Evolutionary conservation across 2,888 invertebrate genomes (phyloP).

Genomic region (Monochamus alternatus): DNA sequence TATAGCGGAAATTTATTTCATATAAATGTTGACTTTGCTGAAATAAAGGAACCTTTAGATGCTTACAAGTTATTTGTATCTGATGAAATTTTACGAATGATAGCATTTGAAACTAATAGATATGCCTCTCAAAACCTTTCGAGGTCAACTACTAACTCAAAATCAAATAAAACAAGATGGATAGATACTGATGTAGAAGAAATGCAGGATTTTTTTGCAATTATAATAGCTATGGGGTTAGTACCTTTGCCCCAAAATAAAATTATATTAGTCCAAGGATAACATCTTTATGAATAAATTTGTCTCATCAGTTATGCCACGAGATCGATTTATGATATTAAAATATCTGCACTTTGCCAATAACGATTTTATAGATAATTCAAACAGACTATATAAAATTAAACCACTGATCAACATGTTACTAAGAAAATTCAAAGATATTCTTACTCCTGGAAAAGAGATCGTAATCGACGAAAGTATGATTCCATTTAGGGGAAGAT

Average conservation of each 20-base stretch:
- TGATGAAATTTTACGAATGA: neutral
- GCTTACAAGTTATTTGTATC: neutral
- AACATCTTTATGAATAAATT: slow-evolving; percentile 13
- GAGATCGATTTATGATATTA: neutral
- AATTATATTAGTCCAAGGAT: slow-evolving; percentile 27
- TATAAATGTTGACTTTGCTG: neutral
- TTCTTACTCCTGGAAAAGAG: neutral
- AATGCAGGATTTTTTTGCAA: slow-evolving; percentile 19
- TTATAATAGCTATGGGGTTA: slow-evolving; percentile 17
- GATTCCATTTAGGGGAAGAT: neutral
- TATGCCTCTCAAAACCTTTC: slow-evolving; percentile 19
- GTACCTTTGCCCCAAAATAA: slow-evolving; percentile 8
- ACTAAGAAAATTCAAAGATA: neutral
- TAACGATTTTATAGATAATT: neutral
- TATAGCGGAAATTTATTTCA: no score
- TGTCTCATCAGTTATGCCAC: neutral
- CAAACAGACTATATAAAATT: neutral
- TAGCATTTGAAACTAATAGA: slow-evolving; percentile 7
- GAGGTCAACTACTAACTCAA: neutral
- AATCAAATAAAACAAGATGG: slow-evolving; percentile 9
- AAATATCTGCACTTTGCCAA: neutral
- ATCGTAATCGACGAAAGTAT: neutral
- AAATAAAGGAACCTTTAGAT: neutral
- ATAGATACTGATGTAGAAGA: slow-evolving; percentile 8
- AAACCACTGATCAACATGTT: neutral